Evolutionary conservation across 1,140 invertebrate genomes (phyloP).

Genomic region (Adelges cooleyi): DNA sequence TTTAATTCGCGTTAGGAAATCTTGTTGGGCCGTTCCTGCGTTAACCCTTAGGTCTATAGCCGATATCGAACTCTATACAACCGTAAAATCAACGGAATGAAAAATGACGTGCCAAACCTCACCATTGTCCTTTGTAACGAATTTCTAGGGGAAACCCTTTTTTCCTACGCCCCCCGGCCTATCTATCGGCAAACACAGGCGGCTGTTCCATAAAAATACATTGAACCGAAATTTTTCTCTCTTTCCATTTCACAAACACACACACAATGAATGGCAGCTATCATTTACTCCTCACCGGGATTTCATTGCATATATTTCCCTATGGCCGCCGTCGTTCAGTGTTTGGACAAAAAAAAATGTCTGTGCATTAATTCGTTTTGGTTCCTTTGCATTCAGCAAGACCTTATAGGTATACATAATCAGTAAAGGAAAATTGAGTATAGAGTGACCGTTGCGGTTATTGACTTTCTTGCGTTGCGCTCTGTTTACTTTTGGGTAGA

Average conservation of each 20-base stretch:
- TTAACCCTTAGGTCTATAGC: background rate
- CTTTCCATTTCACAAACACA: too few species aligned
- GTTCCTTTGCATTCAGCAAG: background rate
- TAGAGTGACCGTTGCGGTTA: too few species aligned
- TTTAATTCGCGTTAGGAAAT: too few species aligned
- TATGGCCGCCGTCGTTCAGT: too few species aligned
- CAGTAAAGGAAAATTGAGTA: background rate
- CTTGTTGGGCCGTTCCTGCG: background rate
- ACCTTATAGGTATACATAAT: too few species aligned
- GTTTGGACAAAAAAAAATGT: too few species aligned
- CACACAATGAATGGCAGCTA: too few species aligned
- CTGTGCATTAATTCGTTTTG: background rate
- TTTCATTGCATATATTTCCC: background rate
- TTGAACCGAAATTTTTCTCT: too few species aligned
- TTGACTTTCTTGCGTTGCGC: too few species aligned
- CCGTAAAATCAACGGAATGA: constrained; percentile 22
- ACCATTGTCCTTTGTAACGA: constrained; percentile 23
- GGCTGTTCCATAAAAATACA: background rate
- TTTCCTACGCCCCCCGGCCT: too few species aligned
- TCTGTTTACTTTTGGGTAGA: too few species aligned
- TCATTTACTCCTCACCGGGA: background rate
- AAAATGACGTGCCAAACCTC: constrained; percentile 10
- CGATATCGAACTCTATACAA: background rate
- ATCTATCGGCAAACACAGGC: background rate
- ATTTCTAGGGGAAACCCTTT: background rate